Evolutionary conservation across 2,888 invertebrate species (phyloP).

Genomic region (Branchellion lobata): DNA sequence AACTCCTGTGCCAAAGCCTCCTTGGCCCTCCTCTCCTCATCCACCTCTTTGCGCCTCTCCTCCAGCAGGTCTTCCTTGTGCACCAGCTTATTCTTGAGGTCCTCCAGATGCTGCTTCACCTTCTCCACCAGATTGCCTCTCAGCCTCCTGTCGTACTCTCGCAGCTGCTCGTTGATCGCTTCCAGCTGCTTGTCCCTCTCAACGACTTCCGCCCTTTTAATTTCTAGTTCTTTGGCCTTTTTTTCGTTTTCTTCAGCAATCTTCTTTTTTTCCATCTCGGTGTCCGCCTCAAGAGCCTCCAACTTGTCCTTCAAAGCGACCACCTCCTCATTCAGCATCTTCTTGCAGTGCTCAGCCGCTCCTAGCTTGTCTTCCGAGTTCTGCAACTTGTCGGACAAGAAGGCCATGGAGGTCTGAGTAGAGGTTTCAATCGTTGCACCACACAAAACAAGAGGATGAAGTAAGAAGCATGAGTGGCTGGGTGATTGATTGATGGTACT

Average conservation of each 20-base stretch:
- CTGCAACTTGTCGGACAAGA: conserved; percentile 54
- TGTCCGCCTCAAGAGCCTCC: not conserved
- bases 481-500: no score
- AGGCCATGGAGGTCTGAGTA: conserved; percentile 52
- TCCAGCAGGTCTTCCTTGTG: not conserved
- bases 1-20: not conserved
- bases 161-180: conserved; percentile 7
- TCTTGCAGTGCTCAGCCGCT: conserved; percentile 57
- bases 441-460: no score
- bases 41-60: not conserved
- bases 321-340: conserved; percentile 56
- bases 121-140: not conserved
- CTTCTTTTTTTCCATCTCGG: conserved; percentile 19
- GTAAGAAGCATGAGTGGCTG: no score
- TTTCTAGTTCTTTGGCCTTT: not conserved
- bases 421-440: no score
- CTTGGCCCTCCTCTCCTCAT: not conserved
- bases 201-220: not conserved
- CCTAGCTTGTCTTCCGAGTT: conserved; percentile 57
- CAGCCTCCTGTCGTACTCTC: conserved; percentile 8
- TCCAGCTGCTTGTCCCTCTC: conserved; percentile 1
- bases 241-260: conserved; percentile 11
- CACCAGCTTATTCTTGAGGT: not conserved
- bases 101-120: conserved; percentile 1
- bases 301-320: conserved; percentile 49